phyloP scores from a whole-genome alignment of 2,113 vertebrate species.

The Girardinichthys multiradiatus region DNA sequence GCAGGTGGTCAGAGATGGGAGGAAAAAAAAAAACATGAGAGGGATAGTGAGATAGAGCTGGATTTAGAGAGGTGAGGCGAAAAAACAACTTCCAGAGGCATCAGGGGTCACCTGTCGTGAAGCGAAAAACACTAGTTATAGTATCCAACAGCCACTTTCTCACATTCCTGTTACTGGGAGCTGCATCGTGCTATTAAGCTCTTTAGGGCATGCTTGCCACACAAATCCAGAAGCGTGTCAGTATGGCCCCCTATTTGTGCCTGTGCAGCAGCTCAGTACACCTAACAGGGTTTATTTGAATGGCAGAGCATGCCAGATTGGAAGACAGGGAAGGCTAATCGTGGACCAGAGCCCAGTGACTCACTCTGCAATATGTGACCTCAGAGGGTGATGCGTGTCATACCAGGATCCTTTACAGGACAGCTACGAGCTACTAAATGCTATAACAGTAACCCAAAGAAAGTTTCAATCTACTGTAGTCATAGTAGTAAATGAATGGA shows the following conservation, averaged over 20 bases:
- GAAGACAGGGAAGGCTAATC: slow-evolving; percentile 37
- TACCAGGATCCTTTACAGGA: slow-evolving; percentile 22
- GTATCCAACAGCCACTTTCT: slow-evolving; percentile 22
- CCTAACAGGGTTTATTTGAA: slow-evolving; percentile 45
- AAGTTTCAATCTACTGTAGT: too few relatives aligned
- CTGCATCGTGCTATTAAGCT: slow-evolving; percentile 6
- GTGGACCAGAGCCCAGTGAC: slow-evolving; percentile 45
- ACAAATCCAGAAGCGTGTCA: slow-evolving; percentile 26
- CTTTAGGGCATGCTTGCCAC: slow-evolving; percentile 37
- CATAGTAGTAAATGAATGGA: too few relatives aligned
- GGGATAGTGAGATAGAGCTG: background rate
- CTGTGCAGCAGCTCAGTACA: background rate
- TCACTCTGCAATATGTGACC: slow-evolving; percentile 49
- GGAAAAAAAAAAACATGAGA: slow-evolving; percentile 10
- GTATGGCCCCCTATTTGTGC: background rate
- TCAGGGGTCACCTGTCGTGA: slow-evolving; percentile 33
- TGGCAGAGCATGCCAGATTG: slow-evolving; percentile 48
- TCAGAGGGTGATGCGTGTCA: slow-evolving; percentile 30
- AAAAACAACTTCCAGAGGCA: slow-evolving; percentile 13
- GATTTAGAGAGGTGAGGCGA: slow-evolving; percentile 12
- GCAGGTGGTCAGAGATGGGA: slow-evolving; percentile 41
- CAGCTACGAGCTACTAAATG: background rate
- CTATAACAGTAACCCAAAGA: background rate
- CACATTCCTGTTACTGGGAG: slow-evolving; percentile 15
- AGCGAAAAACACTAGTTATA: slow-evolving; percentile 25